Evolutionary conservation across 2,797 vertebrate species (phyloP).

Genomic region (Propithecus deckenii): DNA sequence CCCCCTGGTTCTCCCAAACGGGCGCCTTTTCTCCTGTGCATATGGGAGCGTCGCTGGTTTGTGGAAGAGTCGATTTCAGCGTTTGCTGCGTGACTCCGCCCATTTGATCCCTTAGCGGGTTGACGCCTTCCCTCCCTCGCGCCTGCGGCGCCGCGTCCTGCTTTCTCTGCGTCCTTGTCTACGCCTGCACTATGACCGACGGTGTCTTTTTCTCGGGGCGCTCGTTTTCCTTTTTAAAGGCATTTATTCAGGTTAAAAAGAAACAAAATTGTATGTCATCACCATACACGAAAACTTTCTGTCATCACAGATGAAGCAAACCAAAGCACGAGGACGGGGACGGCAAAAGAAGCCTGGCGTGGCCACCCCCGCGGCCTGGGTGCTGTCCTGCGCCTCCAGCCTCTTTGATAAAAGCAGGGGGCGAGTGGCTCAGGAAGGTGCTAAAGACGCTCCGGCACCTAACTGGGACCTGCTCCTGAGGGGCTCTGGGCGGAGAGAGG

Average conservation of each 20-base stretch:
- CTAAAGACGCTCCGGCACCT: accelerated
- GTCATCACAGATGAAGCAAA: no score
- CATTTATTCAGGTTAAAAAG: background rate
- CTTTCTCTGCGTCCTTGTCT: background rate
- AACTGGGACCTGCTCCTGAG: background rate
- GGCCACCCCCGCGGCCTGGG: no score
- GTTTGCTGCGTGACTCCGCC: no score
- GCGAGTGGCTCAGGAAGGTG: no score
- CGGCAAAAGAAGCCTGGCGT: accelerated
- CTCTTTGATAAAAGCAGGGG: background rate
- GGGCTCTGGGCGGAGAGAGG: background rate
- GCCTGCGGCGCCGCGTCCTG: accelerated
- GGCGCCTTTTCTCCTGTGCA: no score
- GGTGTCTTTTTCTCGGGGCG: background rate
- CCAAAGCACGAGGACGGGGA: background rate
- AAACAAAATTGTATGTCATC: background rate
- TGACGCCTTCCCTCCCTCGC: accelerated
- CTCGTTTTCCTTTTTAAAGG: background rate
- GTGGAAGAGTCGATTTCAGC: background rate
- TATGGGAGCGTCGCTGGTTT: background rate
- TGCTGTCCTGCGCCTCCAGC: no score
- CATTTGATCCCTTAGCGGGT: accelerated
- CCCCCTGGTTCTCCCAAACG: background rate
- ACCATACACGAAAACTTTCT: background rate
- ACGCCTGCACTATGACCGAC: background rate